Percentiles rank a stretch among this genome's conserved stretches.
Evolutionary conservation across 2,797 vertebrate genomes (phyloP).

Genomic region (Acanthornis magna): DNA sequence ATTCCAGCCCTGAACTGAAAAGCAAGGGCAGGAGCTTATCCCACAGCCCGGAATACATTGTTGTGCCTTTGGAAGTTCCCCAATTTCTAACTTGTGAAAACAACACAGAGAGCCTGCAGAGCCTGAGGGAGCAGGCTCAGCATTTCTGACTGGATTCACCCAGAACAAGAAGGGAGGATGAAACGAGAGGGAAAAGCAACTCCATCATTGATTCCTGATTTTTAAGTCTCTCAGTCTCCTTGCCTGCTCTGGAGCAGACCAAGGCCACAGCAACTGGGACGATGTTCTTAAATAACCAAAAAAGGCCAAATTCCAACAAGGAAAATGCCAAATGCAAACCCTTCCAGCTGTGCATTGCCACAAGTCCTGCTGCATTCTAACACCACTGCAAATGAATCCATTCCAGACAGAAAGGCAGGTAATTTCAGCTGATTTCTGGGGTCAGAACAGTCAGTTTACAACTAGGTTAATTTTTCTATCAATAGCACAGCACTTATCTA

Average conservation of each 20-base stretch:
- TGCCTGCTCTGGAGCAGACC: background rate
- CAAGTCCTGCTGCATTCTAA: background rate
- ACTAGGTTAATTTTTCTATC: background rate
- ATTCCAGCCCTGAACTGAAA: background rate
- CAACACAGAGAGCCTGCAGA: background rate
- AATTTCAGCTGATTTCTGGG: background rate
- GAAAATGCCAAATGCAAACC: background rate
- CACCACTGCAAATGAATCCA: background rate
- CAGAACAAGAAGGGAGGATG: rapidly evolving
- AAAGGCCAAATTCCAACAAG: background rate
- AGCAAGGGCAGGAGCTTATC: background rate
- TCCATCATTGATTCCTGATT: background rate
- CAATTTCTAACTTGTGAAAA: background rate
- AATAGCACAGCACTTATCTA: background rate
- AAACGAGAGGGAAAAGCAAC: background rate
- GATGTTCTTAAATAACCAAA: background rate
- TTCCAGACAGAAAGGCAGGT: background rate
- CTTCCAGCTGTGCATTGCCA: background rate
- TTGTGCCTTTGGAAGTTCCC: background rate
- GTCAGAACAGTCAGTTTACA: background rate
- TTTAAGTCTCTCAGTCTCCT: too few species aligned
- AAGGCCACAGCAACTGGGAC: background rate
- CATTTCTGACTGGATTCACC: background rate
- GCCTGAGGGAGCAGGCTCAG: too few species aligned
- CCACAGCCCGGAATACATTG: background rate